Conservation (phyloP, 2,797 vertebrate species). For the Myiotriccus ornatus region DNA sequence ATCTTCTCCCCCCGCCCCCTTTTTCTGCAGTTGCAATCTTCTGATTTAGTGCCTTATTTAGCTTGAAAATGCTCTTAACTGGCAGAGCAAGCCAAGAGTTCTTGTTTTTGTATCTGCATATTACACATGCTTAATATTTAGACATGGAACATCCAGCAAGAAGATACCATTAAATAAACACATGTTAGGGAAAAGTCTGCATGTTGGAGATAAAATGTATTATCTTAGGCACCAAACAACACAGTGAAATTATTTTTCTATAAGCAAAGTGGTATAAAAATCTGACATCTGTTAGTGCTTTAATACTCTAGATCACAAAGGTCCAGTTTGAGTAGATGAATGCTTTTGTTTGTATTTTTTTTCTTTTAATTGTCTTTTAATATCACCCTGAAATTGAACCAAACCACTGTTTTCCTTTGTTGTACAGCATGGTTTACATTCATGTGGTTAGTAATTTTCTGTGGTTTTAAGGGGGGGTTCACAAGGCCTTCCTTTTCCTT, state of each 20-base stretch:
- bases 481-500: neutral
- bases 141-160: neutral
- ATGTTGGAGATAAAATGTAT: neutral
- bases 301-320: neutral
- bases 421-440: neutral
- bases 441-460: neutral
- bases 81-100: neutral
- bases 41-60: conserved; percentile 48
- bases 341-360: too few species aligned
- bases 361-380: neutral
- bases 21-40: neutral
- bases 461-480: neutral
- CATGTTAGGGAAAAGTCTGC: neutral
- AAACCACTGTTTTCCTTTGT: neutral
- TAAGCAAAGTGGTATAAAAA: neutral
- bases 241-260: neutral
- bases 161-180: neutral
- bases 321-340: neutral
- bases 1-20: rapidly evolving
- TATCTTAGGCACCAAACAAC: neutral
- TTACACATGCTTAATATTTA: conserved; percentile 15
- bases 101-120: conserved; percentile 41
- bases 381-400: neutral
- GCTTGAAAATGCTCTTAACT: neutral
- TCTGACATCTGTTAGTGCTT: neutral